Evolutionary conservation across 1,140 invertebrate species (phyloP), one percentile per base, ranked within the genome.

Genomic region (Drosophila serrata): DNA sequence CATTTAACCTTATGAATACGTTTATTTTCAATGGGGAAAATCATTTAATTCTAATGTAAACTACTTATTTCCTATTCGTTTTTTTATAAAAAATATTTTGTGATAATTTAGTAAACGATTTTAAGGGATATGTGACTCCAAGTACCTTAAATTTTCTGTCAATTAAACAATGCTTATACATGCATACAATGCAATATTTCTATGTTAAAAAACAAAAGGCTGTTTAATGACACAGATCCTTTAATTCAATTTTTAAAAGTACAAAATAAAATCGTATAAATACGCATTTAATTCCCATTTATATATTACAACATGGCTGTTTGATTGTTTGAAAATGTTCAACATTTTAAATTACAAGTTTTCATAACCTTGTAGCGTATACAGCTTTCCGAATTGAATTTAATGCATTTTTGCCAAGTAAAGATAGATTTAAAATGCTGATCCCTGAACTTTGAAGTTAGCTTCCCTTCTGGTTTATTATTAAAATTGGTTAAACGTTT

Each of bases 131-230:
- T 2, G 12, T 24, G 22, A 15, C 13, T 24, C 13, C 43, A 45
- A 6, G 3, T 15, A 0, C 39, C n/a, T n/a, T 8, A n/a, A 39
- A 8, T 39, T 3, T 3, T 0, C 3, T 8, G 15, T 8, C 35
- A n/a, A 40, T 7, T 8, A 3, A n/a, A 9, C 3, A 40, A 40
- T 9, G 13, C 4, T 24, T 5, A n/a, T n/a, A n/a, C n/a, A n/a
- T n/a, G n/a, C n/a, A n/a, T 2, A 46, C 27, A n/a, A 11, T 27
- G 1, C 3, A 24, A n/a, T 24, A 5, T 9, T 9, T 27, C 4
- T 2, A 3, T 5, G 2, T 13, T n/a, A n/a, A 0, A 22, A 22
- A 7, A 6, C 19, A 1, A 13, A 22, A 6, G 6, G 0, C 17
- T 19, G 6, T 22, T 24, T n/a, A 24, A 9, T 13, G 2, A n/a